These are phyloP conservation scores for Teleopsis dalmanni DNA, from an alignment of 1,140 invertebrate genomes.

Conservation along the genomic window DNA sequence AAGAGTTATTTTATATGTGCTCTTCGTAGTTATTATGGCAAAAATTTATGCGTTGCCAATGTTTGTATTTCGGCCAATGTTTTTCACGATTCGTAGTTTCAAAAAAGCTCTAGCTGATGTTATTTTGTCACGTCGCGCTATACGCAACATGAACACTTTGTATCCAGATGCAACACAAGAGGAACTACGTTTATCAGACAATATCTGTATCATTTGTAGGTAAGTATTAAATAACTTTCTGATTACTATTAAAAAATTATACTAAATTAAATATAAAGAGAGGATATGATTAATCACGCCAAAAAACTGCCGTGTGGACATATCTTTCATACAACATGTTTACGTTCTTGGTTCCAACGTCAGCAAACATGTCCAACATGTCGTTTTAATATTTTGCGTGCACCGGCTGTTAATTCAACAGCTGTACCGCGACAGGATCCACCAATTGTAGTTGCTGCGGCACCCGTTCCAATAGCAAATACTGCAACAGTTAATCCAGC, in stretches of 20 bases:
- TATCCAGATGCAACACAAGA: slow-evolving; percentile 94
- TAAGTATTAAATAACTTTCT: slow-evolving; percentile 31
- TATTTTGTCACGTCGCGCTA: slow-evolving; percentile 90
- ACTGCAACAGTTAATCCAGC: slow-evolving; percentile 21
- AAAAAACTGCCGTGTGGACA: slow-evolving; percentile 99
- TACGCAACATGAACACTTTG: slow-evolving; percentile 96
- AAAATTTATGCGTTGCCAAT: slow-evolving; percentile 95
- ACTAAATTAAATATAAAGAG: slow-evolving; percentile 28
- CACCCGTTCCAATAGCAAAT: slow-evolving; percentile 12
- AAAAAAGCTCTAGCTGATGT: slow-evolving; percentile 98
- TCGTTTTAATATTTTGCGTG: slow-evolving; percentile 86
- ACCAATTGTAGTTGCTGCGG: slow-evolving; percentile 31
- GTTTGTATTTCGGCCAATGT: slow-evolving; percentile 98
- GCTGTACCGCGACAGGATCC: slow-evolving; percentile 43
- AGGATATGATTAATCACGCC: slow-evolving; percentile 62
- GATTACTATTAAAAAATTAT: not conserved
- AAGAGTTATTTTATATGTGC: slow-evolving; percentile 85
- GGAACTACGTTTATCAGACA: slow-evolving; percentile 89
- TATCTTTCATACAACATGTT: slow-evolving; percentile 96
- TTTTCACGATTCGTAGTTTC: slow-evolving; percentile 94
- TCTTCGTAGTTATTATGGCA: slow-evolving; percentile 95
- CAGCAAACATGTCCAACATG: slow-evolving; percentile 99
- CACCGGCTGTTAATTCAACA: slow-evolving; percentile 46
- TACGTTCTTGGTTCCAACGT: slow-evolving; percentile 99
- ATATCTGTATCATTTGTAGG: slow-evolving; percentile 97